Conservation (phyloP, 2,113 vertebrate species). For the Ochotona curzoniae region DNA sequence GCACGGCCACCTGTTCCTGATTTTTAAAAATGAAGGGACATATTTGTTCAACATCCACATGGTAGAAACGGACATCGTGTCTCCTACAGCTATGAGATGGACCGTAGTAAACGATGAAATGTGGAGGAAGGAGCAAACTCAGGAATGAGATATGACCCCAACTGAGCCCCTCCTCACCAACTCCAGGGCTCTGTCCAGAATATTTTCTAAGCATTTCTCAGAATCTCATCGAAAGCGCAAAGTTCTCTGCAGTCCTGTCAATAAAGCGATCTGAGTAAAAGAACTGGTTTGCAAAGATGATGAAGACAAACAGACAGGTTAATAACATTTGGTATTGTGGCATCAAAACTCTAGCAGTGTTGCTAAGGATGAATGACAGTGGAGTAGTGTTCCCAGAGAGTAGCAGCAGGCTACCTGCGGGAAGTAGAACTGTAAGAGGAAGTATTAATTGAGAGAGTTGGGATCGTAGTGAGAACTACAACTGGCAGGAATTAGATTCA, state of each 20-base stretch:
- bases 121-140: background rate
- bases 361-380: background rate
- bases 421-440: background rate
- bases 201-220: background rate
- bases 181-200: background rate
- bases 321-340: background rate
- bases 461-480: background rate
- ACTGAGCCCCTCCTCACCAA: background rate
- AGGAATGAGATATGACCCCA: background rate
- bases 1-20: slow-evolving; percentile 8
- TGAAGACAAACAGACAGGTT: background rate
- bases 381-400: background rate
- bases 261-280: background rate
- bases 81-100: background rate
- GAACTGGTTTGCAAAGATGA: background rate
- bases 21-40: background rate
- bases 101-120: fast-evolving
- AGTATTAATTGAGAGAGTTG: background rate
- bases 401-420: background rate
- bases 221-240: background rate
- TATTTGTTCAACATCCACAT: background rate
- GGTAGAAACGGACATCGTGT: background rate
- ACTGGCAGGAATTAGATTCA: background rate
- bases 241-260: background rate
- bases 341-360: background rate